A percentile compares a stretch with the other conserved stretches of the same genome.
Conservation (phyloP, 2,113 vertebrate species). For the Hiodon alosoides region DNA sequence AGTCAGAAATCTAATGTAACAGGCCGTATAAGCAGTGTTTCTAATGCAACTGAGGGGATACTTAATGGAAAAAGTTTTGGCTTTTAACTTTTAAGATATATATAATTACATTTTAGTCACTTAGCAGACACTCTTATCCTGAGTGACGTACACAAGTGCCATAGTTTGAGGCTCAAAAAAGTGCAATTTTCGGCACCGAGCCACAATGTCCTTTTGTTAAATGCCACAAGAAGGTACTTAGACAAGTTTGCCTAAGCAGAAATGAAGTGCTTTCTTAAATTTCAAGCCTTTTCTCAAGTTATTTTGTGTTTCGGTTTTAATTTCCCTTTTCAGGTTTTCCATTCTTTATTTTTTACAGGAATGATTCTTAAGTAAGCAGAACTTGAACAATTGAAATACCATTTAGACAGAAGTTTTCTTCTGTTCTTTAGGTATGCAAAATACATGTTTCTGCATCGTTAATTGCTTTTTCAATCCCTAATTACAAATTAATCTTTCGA, state of each 20-base stretch:
- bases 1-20: too few species aligned
- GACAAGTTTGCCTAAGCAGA: not conserved
- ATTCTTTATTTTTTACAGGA: slow-evolving; percentile 4
- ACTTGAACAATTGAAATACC: slow-evolving; percentile 15
- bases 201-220: not conserved
- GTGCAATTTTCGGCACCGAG: not conserved
- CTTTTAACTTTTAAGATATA: too few species aligned
- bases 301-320: not conserved
- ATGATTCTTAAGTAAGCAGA: too few species aligned
- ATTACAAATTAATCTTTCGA: slow-evolving; percentile 6
- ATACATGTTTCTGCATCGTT: not conserved
- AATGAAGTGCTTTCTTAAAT: not conserved
- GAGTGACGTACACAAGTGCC: too few species aligned
- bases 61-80: too few species aligned
- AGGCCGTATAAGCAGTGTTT: too few species aligned
- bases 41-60: too few species aligned
- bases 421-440: not conserved
- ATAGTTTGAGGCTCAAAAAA: not conserved
- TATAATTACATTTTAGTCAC: too few species aligned
- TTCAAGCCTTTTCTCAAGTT: too few species aligned
- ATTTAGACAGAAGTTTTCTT: not conserved
- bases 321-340: not conserved
- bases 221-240: not conserved
- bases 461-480: not conserved
- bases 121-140: too few species aligned